Percentiles rank a stretch among this genome's conserved stretches.
Conservation (phyloP, 92 coral and sea anemone genomes). For the Ricordea florida region DNA sequence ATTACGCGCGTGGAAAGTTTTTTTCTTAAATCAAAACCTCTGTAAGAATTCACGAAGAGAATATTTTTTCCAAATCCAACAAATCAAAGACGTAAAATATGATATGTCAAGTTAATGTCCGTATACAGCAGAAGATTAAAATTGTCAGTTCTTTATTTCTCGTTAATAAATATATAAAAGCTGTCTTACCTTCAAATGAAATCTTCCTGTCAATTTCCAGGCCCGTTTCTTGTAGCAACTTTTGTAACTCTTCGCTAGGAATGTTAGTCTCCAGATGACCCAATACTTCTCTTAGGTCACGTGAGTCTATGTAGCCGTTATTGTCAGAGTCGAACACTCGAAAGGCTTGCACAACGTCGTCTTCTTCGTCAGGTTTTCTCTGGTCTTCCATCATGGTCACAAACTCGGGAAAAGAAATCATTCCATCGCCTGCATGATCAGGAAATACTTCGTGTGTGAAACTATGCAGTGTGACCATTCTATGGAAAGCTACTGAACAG, state of each 20-base stretch:
- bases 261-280: constrained; percentile 69
- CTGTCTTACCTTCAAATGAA: constrained; percentile 59
- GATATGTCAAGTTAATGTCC: no score
- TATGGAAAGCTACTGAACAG: no score
- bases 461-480: no score
- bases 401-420: constrained; percentile 77
- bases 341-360: constrained; percentile 71
- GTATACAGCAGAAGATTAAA: no score
- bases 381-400: constrained; percentile 77
- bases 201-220: constrained; percentile 62
- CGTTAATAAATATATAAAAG: no score
- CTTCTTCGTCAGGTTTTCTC: constrained; percentile 74
- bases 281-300: constrained; percentile 70
- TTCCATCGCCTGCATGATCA: constrained; percentile 62
- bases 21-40: no score
- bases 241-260: constrained; percentile 55
- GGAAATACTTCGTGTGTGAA: neutral
- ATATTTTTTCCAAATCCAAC: no score
- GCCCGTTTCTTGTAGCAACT: constrained; percentile 41
- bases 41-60: no score
- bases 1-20: no score
- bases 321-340: constrained; percentile 77
- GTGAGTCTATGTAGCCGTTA: constrained; percentile 73
- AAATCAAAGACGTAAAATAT: no score
- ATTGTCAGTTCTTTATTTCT: no score